phyloP scores from a whole-genome alignment of 2,888 invertebrate species.

The Sympetrum striolatum region DNA sequence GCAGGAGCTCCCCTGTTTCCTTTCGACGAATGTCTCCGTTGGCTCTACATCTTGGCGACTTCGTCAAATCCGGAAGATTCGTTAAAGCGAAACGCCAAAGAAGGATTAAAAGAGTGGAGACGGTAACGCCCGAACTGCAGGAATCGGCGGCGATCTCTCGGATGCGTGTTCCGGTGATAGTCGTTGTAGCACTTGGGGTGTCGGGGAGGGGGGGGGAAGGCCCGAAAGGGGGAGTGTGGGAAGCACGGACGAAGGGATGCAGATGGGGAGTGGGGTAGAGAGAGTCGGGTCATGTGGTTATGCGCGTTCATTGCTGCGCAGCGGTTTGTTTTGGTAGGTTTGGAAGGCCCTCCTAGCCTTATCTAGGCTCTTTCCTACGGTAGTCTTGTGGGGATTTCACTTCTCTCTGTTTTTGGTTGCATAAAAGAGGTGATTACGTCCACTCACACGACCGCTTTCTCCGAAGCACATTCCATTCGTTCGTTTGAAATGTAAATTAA shows the following conservation, averaged over 20 bases:
- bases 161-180: neutral
- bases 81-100: too few relatives aligned
- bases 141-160: neutral
- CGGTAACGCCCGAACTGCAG: neutral
- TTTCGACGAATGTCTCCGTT: too few relatives aligned
- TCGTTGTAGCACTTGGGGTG: neutral
- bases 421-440: neutral
- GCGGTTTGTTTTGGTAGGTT: neutral
- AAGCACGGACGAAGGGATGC: neutral
- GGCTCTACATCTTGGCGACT: too few relatives aligned
- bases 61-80: too few relatives aligned
- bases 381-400: neutral
- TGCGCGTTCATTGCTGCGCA: constrained; percentile 20
- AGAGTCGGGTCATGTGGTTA: constrained; percentile 8
- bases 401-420: neutral
- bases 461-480: neutral
- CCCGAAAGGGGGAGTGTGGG: neutral
- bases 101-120: neutral
- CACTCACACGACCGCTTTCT: neutral
- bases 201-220: neutral
- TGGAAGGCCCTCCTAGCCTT: neutral
- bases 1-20: too few relatives aligned
- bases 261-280: neutral
- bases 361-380: neutral
- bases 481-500: too few relatives aligned